Evolutionary conservation across 2,797 vertebrate species (phyloP), one percentile per base, ranked within the genome.

Genomic region (Sebastes matsubarae): DNA sequence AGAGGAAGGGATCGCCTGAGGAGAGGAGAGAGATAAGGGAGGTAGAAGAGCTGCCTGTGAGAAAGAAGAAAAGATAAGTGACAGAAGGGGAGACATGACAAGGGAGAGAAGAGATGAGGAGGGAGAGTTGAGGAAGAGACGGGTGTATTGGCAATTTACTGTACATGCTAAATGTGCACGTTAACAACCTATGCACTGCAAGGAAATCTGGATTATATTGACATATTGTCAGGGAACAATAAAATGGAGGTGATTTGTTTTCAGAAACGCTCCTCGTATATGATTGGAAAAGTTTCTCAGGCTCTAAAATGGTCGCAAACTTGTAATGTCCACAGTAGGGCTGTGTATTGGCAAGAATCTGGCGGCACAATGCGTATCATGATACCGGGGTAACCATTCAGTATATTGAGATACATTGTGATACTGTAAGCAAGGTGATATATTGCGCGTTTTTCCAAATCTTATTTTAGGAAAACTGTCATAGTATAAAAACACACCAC

Each of bases 11-110:
- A 65, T 42, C 72, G 68, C 67, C 73, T 8, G 63, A 72, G 50
- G 58, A 57, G 24, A 71, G 42, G 20, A 52, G 64, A 68, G 67
- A 68, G 68, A 85, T 72, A 64, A 71, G 52, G 46, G 80, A 5
- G 34, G 29, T 13, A 32, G 61, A 78, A 50, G 24, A 79, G 54
- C 8, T n/a, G 34, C 16, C 36, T 52, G 24, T 52, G 25, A 74
- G 29, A 50, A 24, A 61, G 34, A 55, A 63, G 54, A 32, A 25
- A 22, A 50, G 60, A 71, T 34, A 54, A 22, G 78, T 65, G 42
- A 61, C n/a, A 46, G 10, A 42, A 29, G 36, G 20, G 59, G 20
- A 72, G 24, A 68, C 32, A 24, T 64, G 64, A 70, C 6, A 32
- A 69, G 52, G 13, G 6, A 58, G 16, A 76, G 77, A 12, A 55